Conservation (phyloP, 2,797 vertebrate species). For the Enoplosus armatus region DNA sequence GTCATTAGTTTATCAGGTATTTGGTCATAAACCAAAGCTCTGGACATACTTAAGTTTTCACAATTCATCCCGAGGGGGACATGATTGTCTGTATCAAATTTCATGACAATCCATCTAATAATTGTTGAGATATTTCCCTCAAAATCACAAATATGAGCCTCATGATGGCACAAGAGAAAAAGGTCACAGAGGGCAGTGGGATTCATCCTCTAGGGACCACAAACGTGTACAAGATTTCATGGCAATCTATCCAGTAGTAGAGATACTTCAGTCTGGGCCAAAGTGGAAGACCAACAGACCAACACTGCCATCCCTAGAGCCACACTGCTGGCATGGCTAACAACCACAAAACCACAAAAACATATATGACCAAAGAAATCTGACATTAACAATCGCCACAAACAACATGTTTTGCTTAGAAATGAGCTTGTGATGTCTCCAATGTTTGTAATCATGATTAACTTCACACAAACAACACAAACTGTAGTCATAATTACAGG, state of each 20-base stretch:
- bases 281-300: background rate
- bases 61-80: background rate
- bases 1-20: background rate
- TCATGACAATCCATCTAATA: too few species aligned
- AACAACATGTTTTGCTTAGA: background rate
- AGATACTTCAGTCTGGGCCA: background rate
- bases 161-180: background rate
- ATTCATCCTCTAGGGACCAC: background rate
- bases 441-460: slow-evolving; percentile 8
- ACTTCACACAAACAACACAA: slow-evolving; percentile 6
- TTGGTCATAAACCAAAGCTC: background rate
- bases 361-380: background rate
- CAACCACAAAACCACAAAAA: background rate
- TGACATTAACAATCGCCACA: too few species aligned
- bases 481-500: background rate
- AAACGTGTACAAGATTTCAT: background rate
- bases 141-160: background rate
- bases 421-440: too few species aligned
- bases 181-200: background rate
- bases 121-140: background rate
- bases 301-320: background rate
- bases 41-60: background rate
- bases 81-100: background rate
- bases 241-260: background rate
- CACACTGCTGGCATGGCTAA: background rate